A percentile compares a stretch with the other conserved stretches of the same genome.
phyloP scores from a whole-genome alignment of 2,113 vertebrate species.

The Fregetta grallaria region DNA sequence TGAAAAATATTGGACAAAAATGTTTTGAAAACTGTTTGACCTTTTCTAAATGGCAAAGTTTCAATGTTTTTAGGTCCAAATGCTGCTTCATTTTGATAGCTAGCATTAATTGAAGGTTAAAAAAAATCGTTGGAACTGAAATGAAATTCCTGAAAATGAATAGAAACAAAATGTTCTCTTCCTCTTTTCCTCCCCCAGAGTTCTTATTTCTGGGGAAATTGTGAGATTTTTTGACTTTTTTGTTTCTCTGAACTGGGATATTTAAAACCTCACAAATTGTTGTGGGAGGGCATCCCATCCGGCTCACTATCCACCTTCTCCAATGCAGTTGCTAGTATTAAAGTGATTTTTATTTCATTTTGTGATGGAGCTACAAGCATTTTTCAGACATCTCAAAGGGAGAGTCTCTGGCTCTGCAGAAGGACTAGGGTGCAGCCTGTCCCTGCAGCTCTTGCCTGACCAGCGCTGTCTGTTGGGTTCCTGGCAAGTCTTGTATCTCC shows the following conservation, averaged over 20 bases:
- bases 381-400: background rate
- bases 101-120: conserved; percentile 57
- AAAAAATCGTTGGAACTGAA: conserved; percentile 52
- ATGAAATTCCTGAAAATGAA: conserved; percentile 61
- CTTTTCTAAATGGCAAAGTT: conserved; percentile 62
- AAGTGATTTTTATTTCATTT: background rate
- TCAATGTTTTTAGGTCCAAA: conserved; percentile 47
- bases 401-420: background rate
- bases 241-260: background rate
- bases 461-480: background rate
- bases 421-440: background rate
- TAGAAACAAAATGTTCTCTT: conserved; percentile 60
- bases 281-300: conserved; percentile 39
- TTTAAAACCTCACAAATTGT: conserved; percentile 35
- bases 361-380: background rate
- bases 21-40: conserved; percentile 63
- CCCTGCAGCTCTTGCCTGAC: background rate
- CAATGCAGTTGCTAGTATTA: background rate
- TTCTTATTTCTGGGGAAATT: conserved; percentile 44
- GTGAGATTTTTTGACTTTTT: background rate
- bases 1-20: conserved; percentile 41
- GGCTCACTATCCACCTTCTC: background rate
- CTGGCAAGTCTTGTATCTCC: background rate
- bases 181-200: conserved; percentile 37
- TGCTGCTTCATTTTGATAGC: conserved; percentile 54